Evolutionary conservation across 2,797 vertebrate species (phyloP), one percentile per base, ranked within the genome.

Genomic region (Silurus lanzhouensis): DNA sequence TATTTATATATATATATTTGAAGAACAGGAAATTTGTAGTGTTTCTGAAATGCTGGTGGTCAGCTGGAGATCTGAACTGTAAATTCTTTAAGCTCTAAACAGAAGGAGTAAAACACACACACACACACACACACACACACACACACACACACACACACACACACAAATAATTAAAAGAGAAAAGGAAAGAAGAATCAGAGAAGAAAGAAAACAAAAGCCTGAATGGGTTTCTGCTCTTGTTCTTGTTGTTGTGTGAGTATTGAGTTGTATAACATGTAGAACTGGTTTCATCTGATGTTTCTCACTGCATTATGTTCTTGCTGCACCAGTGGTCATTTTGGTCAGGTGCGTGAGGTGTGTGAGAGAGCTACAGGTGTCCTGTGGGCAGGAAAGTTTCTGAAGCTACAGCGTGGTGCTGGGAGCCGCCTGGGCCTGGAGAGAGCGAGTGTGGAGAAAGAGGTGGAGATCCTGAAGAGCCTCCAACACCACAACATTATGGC

Each of bases 341-440:
- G 95, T 0, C 93, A 95, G 89, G 95, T 97, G 81, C 93, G 91
- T 12, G 90, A 91, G 48, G 95, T 96, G 82, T 90, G 57, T 0
- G 92, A 96, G 68, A 91, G 92, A 19, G 58, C 91, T 78, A 92
- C 92, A 0, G 93, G 94, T 14, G 4, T 55, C 0, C 72, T 67
- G 55, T 96, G 94, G 86, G 96, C 96, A 0, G 95, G 93, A 14
- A 97, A 96, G 75, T 94, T 95, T 3, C 82, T 96, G 67, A 95
- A 95, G 93, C 86, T 89, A 0, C 89, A 86, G 0, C 93, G 91
- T 48, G 90, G 66, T 12, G 84, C 92, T 1, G 92, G 94, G 83
- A 95, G 95, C 89, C 91, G 91, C 0, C 90, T 92, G 84, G 96
- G 96, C 1, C 0, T 93, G 90, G 94, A 94, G 20, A 83, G 92